phyloP scores from a whole-genome alignment of 92 coral and sea anemone genomes.

The Zoanthus solanderi region DNA sequence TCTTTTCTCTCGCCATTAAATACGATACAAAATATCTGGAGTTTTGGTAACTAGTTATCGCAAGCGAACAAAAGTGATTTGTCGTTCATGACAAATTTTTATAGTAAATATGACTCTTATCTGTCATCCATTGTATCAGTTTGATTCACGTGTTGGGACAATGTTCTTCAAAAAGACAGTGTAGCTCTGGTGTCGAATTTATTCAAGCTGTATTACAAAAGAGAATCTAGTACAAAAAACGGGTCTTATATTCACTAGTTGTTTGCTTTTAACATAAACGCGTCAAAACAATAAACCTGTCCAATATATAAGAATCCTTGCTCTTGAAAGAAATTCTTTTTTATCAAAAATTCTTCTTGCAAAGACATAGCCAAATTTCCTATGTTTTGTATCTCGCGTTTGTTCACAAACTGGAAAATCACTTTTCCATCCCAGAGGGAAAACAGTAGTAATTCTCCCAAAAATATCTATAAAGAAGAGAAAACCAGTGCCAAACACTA shows the following conservation, averaged over 20 bases:
- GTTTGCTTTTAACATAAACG: slow-evolving; percentile 24
- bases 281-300: slow-evolving; percentile 21
- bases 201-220: slow-evolving; percentile 9
- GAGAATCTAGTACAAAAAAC: slow-evolving; percentile 15
- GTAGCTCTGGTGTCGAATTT: slow-evolving; percentile 12
- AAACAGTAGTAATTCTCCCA: neutral
- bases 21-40: neutral
- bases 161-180: slow-evolving; percentile 35
- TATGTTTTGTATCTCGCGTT: neutral
- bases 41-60: neutral
- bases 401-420: neutral
- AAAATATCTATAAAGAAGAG: neutral
- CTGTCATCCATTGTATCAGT: slow-evolving; percentile 13
- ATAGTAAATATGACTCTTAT: slow-evolving; percentile 19
- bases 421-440: neutral
- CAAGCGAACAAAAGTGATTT: slow-evolving; percentile 36
- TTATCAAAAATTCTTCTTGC: slow-evolving; percentile 14
- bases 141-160: slow-evolving; percentile 12
- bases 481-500: neutral
- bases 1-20: neutral
- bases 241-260: slow-evolving; percentile 14
- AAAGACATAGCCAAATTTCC: neutral
- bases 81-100: slow-evolving; percentile 15
- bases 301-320: slow-evolving; percentile 16
- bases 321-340: slow-evolving; percentile 4